phyloP scores from a whole-genome alignment of 2,113 vertebrate genomes.

The Semicossyphus pulcher region DNA sequence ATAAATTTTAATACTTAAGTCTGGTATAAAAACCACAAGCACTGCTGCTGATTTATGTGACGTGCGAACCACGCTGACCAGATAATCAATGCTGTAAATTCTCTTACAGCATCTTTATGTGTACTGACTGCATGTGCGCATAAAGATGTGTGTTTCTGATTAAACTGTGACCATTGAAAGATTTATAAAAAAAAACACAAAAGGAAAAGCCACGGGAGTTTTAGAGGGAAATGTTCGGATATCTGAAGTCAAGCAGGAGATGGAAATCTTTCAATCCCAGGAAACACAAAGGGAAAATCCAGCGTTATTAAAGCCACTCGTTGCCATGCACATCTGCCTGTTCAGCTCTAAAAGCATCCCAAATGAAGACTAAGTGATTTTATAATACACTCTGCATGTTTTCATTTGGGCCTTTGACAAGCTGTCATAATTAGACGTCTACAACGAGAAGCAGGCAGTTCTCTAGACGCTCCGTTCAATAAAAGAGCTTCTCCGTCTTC shows the following conservation, averaged over 20 bases:
- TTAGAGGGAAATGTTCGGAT: neutral
- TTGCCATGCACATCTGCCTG: constrained; percentile 19
- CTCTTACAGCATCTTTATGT: neutral
- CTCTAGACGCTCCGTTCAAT: constrained; percentile 85
- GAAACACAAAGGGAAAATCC: neutral
- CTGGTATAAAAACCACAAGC: too few species aligned
- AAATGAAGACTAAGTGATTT: constrained; percentile 41
- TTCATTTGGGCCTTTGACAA: constrained; percentile 35
- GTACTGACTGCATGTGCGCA: neutral
- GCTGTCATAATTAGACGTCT: constrained; percentile 33
- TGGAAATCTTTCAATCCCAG: constrained; percentile 2
- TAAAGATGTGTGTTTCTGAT: neutral
- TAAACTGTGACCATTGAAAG: neutral
- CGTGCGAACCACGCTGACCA: neutral
- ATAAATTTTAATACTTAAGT: neutral
- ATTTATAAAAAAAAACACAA: neutral
- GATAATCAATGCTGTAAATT: neutral
- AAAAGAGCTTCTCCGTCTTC: constrained; percentile 74
- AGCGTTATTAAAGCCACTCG: constrained; percentile 26
- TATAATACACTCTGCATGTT: constrained; percentile 25
- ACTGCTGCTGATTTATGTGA: neutral
- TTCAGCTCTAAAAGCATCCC: constrained; percentile 13
- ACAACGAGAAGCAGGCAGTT: constrained; percentile 30
- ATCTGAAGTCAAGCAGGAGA: neutral
- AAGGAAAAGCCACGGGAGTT: neutral